Base-by-base conservation (phyloP, 92 coral and sea anemone genomes). In the Zoanthus gigantus region DNA sequence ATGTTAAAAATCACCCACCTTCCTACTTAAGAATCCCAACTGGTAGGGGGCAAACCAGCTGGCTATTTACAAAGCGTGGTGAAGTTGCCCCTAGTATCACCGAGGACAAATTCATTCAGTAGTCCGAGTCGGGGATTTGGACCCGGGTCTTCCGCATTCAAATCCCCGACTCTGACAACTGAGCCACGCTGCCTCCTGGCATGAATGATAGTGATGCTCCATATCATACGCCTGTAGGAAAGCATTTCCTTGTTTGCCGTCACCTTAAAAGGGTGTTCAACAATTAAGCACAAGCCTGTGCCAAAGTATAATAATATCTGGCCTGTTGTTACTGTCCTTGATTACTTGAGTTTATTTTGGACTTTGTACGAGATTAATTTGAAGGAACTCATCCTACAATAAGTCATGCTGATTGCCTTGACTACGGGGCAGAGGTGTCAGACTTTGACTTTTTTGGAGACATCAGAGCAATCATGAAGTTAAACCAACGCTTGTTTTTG, bases 381-480 rank as follows among this genome's bases (percentile, higher is more conserved):
- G 23, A 90, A 93, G 67, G 90, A 90, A 78, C 88, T 92, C 34
- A 86, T 92, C 9, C n/a, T 93, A 46, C 88, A 93, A 71, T 76
- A 85, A 77, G 95, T 84, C 28, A 86, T 83, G 86, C 47, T 93
- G 37, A 85, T 93, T 73, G 90, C 92, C 4, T 54, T 90, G 58
- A 79, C 89, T 7, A 90, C 89, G 0, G 93, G 96, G 14, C 93
- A 90, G 74, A 23, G 93, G 15, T 85, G 91, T 44, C 92, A 93
- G 83, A 93, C 95, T 0, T 17, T 90, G 63, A 66, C 90, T 0
- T 73, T 69, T n/a, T 57, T 90, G 63, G 93, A 80, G 65, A 87
- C 61, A 29, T 90, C 23, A 23, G 23, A 23, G 23, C 23, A 23
- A 23, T 23, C 23, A 23, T 23, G 23, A 23, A 23, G 23, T 23